Conservation (phyloP, 1,140 invertebrate species). For the Lordiphosa collinella region DNA sequence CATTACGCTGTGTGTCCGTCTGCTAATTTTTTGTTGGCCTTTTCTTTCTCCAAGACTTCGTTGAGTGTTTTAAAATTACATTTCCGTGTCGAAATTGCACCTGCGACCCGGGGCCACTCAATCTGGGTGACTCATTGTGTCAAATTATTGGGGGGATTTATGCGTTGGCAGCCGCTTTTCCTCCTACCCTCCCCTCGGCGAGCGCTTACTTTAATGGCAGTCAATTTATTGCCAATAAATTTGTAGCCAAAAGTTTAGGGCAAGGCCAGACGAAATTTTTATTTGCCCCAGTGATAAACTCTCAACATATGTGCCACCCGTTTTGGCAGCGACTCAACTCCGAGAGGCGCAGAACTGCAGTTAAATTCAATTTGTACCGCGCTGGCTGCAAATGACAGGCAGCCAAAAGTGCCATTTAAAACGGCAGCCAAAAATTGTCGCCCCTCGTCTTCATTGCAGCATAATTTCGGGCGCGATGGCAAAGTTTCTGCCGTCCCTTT, state of each 20-base stretch:
- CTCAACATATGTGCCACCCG: conserved; percentile 66
- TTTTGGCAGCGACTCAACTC: conserved; percentile 63
- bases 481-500: conserved; percentile 54
- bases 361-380: conserved; percentile 76
- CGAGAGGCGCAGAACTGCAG: conserved; percentile 51
- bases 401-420: conserved; percentile 72
- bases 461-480: conserved; percentile 71
- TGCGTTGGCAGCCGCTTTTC: conserved; percentile 63
- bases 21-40: conserved; percentile 48
- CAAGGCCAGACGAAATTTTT: conserved; percentile 65
- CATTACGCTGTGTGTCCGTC: conserved; percentile 28
- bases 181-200: too few species aligned
- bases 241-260: conserved; percentile 77
- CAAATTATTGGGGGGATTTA: conserved; percentile 76
- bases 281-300: conserved; percentile 73
- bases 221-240: conserved; percentile 78
- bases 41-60: conserved; percentile 6
- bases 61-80: conserved; percentile 73
- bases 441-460: conserved; percentile 50
- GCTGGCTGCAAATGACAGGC: conserved; percentile 70
- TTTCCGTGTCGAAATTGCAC: conserved; percentile 73
- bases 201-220: conserved; percentile 68
- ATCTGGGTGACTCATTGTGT: conserved; percentile 77
- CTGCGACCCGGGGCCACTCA: conserved; percentile 64
- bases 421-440: conserved; percentile 72